phyloP scores from a whole-genome alignment of 37 sponge, comb jelly and placozoan genomes.

The Axinella damicornis region DNA sequence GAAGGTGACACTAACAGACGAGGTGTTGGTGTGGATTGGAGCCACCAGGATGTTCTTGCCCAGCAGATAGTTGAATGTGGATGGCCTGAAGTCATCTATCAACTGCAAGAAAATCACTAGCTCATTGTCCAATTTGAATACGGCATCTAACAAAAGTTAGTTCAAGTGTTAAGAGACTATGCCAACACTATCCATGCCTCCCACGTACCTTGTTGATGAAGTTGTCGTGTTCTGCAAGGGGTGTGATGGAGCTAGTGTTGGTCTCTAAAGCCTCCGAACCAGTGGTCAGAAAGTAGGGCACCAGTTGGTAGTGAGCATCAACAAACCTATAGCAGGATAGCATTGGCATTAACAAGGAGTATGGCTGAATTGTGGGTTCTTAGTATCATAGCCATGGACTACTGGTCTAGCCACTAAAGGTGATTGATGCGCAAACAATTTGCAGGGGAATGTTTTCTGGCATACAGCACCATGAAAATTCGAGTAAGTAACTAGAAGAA shows the following conservation, averaged over 20 bases:
- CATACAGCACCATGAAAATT: no score
- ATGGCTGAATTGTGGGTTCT: no score
- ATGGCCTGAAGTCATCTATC: slow-evolving; percentile 78
- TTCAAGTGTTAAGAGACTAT: no score
- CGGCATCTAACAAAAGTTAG: no score
- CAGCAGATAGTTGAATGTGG: slow-evolving; percentile 85
- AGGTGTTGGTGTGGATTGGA: slow-evolving; percentile 50
- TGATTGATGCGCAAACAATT: no score
- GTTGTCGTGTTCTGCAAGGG: slow-evolving; percentile 72
- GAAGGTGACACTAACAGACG: slow-evolving; percentile 50
- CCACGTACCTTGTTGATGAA: slow-evolving; percentile 75
- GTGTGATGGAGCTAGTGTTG: slow-evolving; percentile 72
- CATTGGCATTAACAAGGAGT: no score
- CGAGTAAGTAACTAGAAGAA: no score
- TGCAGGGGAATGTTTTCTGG: no score
- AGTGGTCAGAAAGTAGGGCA: slow-evolving; percentile 78
- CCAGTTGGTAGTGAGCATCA: slow-evolving; percentile 71
- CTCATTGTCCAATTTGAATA: no score
- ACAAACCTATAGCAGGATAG: slow-evolving; percentile 55
- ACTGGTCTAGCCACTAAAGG: no score
- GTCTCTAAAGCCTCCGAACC: slow-evolving; percentile 67
- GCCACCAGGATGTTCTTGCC: slow-evolving; percentile 74
- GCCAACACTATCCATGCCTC: no score
- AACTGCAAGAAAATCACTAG: slow-evolving; percentile 30
- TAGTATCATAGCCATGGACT: no score